Conservation (phyloP, 2,888 invertebrate species). For the Hypselothyrea guttata region DNA sequence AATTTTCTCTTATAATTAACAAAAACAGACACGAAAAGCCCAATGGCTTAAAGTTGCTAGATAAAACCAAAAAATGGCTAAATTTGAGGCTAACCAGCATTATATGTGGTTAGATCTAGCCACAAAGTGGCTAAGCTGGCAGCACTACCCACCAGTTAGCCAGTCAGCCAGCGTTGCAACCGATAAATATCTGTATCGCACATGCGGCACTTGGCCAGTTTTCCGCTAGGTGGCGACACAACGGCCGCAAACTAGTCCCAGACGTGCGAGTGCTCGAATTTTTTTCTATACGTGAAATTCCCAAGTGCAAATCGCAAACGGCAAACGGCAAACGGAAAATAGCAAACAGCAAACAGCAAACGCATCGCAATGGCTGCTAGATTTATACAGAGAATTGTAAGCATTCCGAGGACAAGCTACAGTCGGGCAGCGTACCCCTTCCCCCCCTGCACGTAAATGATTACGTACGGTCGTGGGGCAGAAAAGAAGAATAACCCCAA, state of each 20-base stretch:
- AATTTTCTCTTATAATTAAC: too few species aligned
- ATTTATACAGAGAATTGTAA: slow-evolving; percentile 82
- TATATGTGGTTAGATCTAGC: too few species aligned
- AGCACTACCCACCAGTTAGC: too few species aligned
- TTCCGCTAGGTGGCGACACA: slow-evolving; percentile 74
- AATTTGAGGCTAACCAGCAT: too few species aligned
- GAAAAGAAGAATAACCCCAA: slow-evolving; percentile 18
- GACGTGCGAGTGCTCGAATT: slow-evolving; percentile 61
- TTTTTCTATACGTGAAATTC: slow-evolving; percentile 64
- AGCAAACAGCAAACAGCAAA: slow-evolving; percentile 64
- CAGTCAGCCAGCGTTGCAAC: neutral
- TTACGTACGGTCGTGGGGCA: slow-evolving; percentile 49
- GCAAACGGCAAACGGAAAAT: too few species aligned
- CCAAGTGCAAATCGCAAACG: slow-evolving; percentile 61
- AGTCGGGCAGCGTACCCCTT: slow-evolving; percentile 21
- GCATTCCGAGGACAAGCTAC: slow-evolving; percentile 51
- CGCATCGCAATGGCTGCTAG: slow-evolving; percentile 80
- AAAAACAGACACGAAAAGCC: too few species aligned
- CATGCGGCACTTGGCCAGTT: slow-evolving; percentile 47
- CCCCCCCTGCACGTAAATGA: slow-evolving; percentile 26
- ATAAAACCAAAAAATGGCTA: too few species aligned
- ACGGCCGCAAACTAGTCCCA: slow-evolving; percentile 65
- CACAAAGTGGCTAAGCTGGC: slow-evolving; percentile 29
- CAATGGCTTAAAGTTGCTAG: too few species aligned
- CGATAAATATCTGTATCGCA: slow-evolving; percentile 49